These are phyloP conservation scores for Stenolophus ochropezus DNA, from an alignment of 2,888 invertebrate genomes.

Conservation along the genomic window DNA sequence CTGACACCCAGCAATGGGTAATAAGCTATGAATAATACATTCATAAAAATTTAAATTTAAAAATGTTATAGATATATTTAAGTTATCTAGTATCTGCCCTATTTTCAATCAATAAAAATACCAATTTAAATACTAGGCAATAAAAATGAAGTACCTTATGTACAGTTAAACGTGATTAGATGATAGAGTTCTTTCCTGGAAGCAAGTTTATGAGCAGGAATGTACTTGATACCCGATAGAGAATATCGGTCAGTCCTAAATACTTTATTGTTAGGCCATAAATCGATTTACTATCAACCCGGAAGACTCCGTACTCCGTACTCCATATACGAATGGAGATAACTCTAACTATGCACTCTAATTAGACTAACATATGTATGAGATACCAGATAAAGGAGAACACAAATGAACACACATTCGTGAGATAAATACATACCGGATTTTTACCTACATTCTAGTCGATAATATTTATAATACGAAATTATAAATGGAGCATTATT, in stretches of 20 bases:
- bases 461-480: too few relatives aligned
- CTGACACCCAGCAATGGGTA: too few relatives aligned
- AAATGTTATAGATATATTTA: too few relatives aligned
- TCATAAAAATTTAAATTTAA: too few relatives aligned
- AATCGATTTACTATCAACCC: slow-evolving; percentile 24
- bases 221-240: slow-evolving; percentile 14
- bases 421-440: too few relatives aligned
- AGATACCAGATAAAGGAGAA: not conserved
- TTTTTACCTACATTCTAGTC: too few relatives aligned
- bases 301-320: slow-evolving; percentile 5
- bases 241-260: slow-evolving; percentile 31
- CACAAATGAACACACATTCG: not conserved
- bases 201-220: slow-evolving; percentile 5
- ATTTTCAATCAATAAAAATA: slow-evolving; percentile 19
- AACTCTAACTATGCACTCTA: slow-evolving; percentile 9
- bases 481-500: too few relatives aligned
- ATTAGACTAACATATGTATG: slow-evolving; percentile 7
- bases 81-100: too few relatives aligned
- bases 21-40: too few relatives aligned
- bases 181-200: too few relatives aligned
- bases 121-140: not conserved
- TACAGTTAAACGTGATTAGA: slow-evolving; percentile 22
- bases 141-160: slow-evolving; percentile 9
- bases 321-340: slow-evolving; percentile 26
- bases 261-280: slow-evolving; percentile 32